Evolutionary conservation across 2,888 invertebrate species (phyloP), one percentile per base, ranked within the genome.

Genomic region (Eremobia ochroleuca): DNA sequence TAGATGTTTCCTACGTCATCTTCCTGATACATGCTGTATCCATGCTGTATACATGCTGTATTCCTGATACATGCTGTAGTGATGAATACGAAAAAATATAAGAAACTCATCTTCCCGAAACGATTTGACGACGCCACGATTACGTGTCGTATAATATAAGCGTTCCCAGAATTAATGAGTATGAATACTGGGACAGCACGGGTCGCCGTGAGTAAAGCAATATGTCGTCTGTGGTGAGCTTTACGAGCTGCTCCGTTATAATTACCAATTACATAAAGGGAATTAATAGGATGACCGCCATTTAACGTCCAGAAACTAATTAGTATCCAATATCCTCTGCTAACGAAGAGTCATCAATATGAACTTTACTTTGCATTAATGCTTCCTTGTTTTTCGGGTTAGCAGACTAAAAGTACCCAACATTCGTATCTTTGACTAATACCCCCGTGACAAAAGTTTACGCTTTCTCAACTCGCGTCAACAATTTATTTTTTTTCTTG

Each of bases 231-330:
- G 86, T 65, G 83, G 85, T 85, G 73, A 79, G 76, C 81, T 92
- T 92, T 92, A 92, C 89, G 89, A 90, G 73, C 84, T 52, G 85
- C 85, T 88, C 87, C 88, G 85, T 79, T 88, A 88, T 90, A 90
- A 92, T 89, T 84, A 87, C 86, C 89, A 88, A 90, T 90, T 87
- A 86, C 80, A 88, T 88, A 87, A 87, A 91, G 71, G 31, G n/a
- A 31, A 77, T 83, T 71, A 64, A 68, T 61, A 49, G 59, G 46
- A 71, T 79, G 49, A 31, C 67, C 5, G 49, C 28, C 59, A 66
- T 52, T 73, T 11, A 52, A 52, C 52, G 61, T 43, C 28, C 8
- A 21, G 2, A 28, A 15, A 46, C 9, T 61, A 79, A 79, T 79
- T 61, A 61, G 52, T 66, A 52, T 61, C 59, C 34, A 73, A 59